A percentile compares a stretch with the other conserved stretches of the same genome.
These are phyloP conservation scores for Hippocampus abdominalis DNA, from an alignment of 2,113 vertebrate species.

Conservation along the genomic window DNA sequence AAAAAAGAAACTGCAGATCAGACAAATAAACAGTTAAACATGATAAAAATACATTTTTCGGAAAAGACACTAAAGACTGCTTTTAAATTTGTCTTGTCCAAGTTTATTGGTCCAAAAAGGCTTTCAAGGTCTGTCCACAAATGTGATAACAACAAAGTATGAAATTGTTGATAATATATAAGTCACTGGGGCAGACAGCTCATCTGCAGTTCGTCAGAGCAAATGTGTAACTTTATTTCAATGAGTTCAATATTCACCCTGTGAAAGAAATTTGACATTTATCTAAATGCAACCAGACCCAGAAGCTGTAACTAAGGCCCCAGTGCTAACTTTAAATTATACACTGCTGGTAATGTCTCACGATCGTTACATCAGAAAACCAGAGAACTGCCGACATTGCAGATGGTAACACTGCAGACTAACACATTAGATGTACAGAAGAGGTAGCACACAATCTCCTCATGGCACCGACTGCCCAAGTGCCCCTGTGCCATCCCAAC, in stretches of 20 bases:
- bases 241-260: not conserved
- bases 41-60: not conserved
- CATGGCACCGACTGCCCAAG: slow-evolving; percentile 17
- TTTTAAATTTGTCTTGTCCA: slow-evolving; percentile 42
- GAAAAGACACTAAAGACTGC: slow-evolving; percentile 7
- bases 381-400: slow-evolving; percentile 5
- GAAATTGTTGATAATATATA: slow-evolving; percentile 7
- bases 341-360: not conserved
- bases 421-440: slow-evolving; percentile 34
- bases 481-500: slow-evolving; percentile 11
- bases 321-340: not conserved
- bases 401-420: slow-evolving; percentile 8
- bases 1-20: not conserved
- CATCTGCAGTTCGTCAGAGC: not conserved
- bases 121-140: slow-evolving; percentile 26
- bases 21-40: not conserved
- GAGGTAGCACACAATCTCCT: slow-evolving; percentile 46
- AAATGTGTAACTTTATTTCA: not conserved
- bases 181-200: slow-evolving; percentile 3
- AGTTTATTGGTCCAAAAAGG: slow-evolving; percentile 47
- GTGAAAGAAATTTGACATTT: not conserved
- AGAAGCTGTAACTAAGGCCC: not conserved
- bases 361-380: not conserved
- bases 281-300: not conserved
- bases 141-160: slow-evolving; percentile 40